Percentiles rank a stretch among this genome's conserved stretches.
Conservation (phyloP, 1,140 invertebrate species). For the Drosophila persimilis region DNA sequence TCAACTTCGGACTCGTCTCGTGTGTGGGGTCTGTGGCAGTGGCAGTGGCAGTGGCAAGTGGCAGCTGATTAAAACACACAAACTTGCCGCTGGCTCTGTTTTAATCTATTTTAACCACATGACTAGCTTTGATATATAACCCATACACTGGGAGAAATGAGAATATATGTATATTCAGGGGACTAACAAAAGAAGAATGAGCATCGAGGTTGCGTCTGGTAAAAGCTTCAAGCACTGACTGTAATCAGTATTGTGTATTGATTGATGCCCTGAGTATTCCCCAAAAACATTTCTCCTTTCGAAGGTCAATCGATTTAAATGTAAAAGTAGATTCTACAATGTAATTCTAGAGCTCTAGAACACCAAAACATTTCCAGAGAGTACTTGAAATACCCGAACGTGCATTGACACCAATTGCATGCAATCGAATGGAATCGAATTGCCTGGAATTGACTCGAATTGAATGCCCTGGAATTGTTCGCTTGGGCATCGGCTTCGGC, state of each 20-base stretch:
- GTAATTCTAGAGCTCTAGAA: too few species aligned
- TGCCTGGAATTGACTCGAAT: constrained; percentile 35
- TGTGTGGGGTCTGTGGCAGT: constrained; percentile 45
- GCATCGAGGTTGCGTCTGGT: too few species aligned
- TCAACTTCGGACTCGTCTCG: constrained; percentile 39
- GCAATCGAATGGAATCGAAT: constrained; percentile 41
- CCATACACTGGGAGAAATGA: constrained; percentile 23
- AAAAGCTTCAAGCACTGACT: too few species aligned
- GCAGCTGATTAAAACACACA: constrained; percentile 74
- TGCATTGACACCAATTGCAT: constrained; percentile 63
- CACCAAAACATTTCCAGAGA: constrained; percentile 15
- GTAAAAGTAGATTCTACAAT: too few species aligned
- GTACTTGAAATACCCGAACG: constrained; percentile 50
- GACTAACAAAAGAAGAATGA: too few species aligned
- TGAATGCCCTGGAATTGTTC: constrained; percentile 67
- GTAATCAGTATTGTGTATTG: too few species aligned
- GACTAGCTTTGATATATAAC: constrained; percentile 17
- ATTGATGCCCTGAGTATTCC: too few species aligned
- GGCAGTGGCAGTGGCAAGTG: constrained; percentile 62
- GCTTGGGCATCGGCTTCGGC: constrained; percentile 10
- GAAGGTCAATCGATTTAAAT: too few species aligned
- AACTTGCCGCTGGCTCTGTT: constrained; percentile 60
- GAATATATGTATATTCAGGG: too few species aligned
- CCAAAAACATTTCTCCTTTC: too few species aligned
- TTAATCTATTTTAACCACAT: constrained; percentile 64